Evolutionary conservation across 2,113 vertebrate genomes (phyloP).

Genomic region (Zosterops borbonicus): DNA sequence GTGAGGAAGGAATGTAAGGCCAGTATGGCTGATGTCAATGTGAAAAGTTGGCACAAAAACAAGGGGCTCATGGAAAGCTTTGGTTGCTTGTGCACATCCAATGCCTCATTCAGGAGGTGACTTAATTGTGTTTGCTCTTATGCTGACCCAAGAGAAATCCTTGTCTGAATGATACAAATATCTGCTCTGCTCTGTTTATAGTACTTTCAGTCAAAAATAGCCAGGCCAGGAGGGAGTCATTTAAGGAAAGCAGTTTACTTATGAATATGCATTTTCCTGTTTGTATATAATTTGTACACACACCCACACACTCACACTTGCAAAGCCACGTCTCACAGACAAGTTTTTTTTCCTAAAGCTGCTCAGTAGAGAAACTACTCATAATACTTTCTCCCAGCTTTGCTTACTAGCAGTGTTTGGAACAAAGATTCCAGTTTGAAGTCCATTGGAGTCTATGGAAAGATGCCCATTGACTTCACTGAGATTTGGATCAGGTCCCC

Average conservation of each 20-base stretch:
- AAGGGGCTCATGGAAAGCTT: background rate
- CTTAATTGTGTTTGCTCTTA: background rate
- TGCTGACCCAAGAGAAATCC: background rate
- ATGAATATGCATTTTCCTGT: background rate
- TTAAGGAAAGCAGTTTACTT: background rate
- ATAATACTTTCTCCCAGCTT: background rate
- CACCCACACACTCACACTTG: background rate
- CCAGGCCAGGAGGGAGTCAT: background rate
- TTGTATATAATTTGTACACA: background rate
- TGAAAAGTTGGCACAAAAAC: background rate
- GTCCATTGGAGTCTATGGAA: constrained; percentile 15
- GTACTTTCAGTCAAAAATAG: constrained; percentile 13
- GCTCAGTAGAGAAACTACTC: background rate
- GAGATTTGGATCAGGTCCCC: background rate
- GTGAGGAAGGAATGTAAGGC: background rate
- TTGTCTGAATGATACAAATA: background rate
- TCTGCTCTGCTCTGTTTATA: constrained; percentile 5
- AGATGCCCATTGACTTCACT: constrained; percentile 26
- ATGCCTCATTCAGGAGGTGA: background rate
- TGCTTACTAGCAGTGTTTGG: background rate
- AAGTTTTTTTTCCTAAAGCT: background rate
- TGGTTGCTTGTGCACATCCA: background rate
- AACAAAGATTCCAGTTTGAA: background rate
- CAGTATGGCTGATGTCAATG: background rate
- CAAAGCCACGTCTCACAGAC: background rate